A percentile compares a stretch with the other conserved stretches of the same genome.
Conservation (phyloP, 2,888 invertebrate genomes). For the Fabriciana adippe region DNA sequence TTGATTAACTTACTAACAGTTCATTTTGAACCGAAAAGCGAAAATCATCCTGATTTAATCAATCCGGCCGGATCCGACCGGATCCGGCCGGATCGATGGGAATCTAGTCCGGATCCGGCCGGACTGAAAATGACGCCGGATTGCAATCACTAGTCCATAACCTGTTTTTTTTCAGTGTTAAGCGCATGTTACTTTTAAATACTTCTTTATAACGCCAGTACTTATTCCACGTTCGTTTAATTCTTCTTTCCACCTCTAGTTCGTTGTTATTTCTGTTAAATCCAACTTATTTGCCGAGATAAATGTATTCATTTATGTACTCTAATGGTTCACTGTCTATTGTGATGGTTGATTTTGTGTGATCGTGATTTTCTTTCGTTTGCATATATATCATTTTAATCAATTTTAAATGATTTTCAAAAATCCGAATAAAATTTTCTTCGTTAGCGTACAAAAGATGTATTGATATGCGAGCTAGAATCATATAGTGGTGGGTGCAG, state of each 20-base stretch:
- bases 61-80: too few relatives aligned
- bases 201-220: background rate
- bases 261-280: background rate
- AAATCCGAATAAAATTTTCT: conserved; percentile 1
- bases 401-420: background rate
- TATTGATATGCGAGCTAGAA: conserved; percentile 13
- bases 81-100: too few relatives aligned
- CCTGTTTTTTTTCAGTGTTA: background rate
- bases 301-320: background rate
- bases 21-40: too few relatives aligned
- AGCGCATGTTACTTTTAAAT: background rate
- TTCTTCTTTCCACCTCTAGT: background rate
- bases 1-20: too few relatives aligned
- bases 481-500: background rate
- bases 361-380: background rate
- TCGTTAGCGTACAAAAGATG: conserved; percentile 8
- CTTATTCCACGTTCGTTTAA: background rate
- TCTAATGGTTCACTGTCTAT: background rate
- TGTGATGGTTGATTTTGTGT: background rate
- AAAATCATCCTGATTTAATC: too few relatives aligned
- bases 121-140: too few relatives aligned
- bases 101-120: too few relatives aligned
- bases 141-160: too few relatives aligned
- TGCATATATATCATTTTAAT: conserved; percentile 5
- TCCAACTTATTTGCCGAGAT: background rate